phyloP scores from a whole-genome alignment of 2,797 vertebrate species.

The Chloroceryle inda region DNA sequence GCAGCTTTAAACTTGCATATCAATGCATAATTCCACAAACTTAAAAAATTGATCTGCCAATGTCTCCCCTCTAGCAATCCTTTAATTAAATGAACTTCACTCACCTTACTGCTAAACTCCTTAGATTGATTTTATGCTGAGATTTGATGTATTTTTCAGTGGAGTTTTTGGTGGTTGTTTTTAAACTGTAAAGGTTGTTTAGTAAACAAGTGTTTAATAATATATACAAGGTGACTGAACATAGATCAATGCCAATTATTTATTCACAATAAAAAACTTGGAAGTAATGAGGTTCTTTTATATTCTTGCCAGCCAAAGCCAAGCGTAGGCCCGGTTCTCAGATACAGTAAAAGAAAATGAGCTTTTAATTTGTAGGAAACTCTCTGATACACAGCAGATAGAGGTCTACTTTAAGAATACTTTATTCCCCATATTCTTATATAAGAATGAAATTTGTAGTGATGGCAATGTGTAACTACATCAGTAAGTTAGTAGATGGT shows the following conservation, averaged over 20 bases:
- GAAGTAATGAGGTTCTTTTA: constrained; percentile 16
- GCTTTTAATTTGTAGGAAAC: neutral
- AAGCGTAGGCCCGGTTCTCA: neutral
- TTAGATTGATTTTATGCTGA: constrained; percentile 61
- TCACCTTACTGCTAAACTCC: constrained; percentile 67
- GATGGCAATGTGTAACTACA: neutral
- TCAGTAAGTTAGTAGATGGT: neutral
- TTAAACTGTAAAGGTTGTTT: constrained; percentile 47
- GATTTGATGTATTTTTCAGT: constrained; percentile 43
- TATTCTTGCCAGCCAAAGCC: neutral
- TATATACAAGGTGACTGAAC: constrained; percentile 63
- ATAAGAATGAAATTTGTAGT: neutral
- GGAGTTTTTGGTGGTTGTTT: constrained; percentile 15
- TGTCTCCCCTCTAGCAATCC: constrained; percentile 70
- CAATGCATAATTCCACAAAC: constrained; percentile 70
- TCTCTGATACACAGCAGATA: neutral
- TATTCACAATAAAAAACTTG: constrained; percentile 68
- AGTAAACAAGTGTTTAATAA: constrained; percentile 71
- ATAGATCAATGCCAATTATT: constrained; percentile 61
- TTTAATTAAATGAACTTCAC: constrained; percentile 78
- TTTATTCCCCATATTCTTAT: neutral
- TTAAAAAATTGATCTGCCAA: constrained; percentile 76
- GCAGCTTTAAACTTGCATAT: constrained; percentile 63
- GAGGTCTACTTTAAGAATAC: neutral
- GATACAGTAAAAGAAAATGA: neutral